These are phyloP conservation scores for Halisarca cf. caerulea DNA, from an alignment of 37 sponge, comb jelly and placozoan genomes.

Conservation along the genomic window DNA sequence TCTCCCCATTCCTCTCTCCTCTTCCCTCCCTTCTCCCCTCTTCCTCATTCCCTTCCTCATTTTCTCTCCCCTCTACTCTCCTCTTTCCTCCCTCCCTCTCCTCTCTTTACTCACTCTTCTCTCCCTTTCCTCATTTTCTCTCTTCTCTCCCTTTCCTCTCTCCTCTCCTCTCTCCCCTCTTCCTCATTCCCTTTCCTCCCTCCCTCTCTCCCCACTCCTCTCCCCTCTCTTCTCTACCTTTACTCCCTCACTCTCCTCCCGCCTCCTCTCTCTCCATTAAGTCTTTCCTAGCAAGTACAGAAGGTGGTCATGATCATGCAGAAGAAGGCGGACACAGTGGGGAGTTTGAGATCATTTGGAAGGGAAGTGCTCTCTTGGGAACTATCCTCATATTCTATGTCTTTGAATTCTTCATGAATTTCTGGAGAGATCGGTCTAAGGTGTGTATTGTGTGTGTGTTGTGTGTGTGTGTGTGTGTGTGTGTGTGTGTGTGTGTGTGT, in stretches of 20 bases:
- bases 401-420: constrained; percentile 61
- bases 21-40: background rate
- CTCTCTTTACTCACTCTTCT: too few species aligned
- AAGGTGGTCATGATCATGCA: constrained; percentile 26
- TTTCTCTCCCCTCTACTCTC: too few species aligned
- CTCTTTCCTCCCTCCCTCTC: too few species aligned
- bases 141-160: too few species aligned
- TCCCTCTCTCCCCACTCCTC: background rate
- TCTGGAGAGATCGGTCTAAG: background rate
- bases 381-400: constrained; percentile 69
- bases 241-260: background rate
- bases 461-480: background rate
- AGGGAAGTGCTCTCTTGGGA: constrained; percentile 43
- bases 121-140: too few species aligned
- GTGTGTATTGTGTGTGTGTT: background rate
- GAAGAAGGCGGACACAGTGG: constrained; percentile 5
- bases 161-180: background rate
- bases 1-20: background rate
- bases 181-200: background rate
- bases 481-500: too few species aligned
- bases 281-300: constrained; percentile 8
- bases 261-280: too few species aligned
- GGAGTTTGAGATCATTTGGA: constrained; percentile 47
- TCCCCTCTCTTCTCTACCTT: background rate
- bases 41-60: too few species aligned